A percentile compares a stretch with the other conserved stretches of the same genome.
These are phyloP conservation scores for Aegotheles bennettii DNA, from an alignment of 2,113 vertebrate genomes.

Conservation along the genomic window DNA sequence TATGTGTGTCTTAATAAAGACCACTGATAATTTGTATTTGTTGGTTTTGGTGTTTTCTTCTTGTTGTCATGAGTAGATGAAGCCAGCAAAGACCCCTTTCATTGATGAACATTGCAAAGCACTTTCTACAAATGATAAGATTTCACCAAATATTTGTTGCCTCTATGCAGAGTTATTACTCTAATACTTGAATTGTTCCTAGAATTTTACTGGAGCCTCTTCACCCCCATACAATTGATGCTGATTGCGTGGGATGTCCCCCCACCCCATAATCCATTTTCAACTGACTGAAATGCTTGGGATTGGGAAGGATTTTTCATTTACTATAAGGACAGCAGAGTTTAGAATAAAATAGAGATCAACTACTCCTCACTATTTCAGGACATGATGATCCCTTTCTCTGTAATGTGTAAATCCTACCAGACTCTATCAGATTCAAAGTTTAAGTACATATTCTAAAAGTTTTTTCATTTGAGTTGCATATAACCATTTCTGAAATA, in stretches of 20 bases:
- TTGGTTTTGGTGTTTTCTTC: neutral
- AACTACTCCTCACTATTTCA: neutral
- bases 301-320: neutral
- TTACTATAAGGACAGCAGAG: neutral
- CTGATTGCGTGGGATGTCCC: neutral
- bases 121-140: neutral
- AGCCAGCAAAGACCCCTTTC: neutral
- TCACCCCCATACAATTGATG: neutral
- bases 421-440: neutral
- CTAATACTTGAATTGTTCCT: neutral
- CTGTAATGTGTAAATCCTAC: neutral
- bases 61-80: neutral
- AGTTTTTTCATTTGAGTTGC: neutral
- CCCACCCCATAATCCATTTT: neutral
- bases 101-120: rapidly evolving
- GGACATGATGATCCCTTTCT: neutral
- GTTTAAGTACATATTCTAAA: neutral
- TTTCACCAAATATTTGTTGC: neutral
- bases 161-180: neutral
- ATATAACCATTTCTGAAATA: neutral
- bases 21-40: neutral
- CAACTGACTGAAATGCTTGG: neutral
- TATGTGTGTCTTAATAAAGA: neutral
- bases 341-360: neutral
- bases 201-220: neutral